Evolutionary conservation across 1,140 invertebrate species (phyloP).

Genomic region (Trichonephila inaurata): DNA sequence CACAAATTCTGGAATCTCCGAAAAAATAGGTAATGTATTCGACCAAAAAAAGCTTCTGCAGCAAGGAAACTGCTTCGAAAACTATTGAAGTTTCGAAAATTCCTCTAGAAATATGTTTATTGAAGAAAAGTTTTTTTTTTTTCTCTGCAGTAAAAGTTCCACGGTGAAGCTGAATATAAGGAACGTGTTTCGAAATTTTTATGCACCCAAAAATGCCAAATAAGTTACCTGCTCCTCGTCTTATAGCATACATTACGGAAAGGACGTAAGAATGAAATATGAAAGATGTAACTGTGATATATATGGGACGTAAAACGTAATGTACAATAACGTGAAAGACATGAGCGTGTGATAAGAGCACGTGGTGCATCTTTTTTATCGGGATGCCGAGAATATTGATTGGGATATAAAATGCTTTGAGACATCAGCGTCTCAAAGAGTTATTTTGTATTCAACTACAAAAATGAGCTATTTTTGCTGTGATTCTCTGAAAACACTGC

Average conservation of each 20-base stretch:
- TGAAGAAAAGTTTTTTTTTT: conserved; percentile 20
- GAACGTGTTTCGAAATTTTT: conserved; percentile 37
- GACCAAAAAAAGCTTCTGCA: not conserved
- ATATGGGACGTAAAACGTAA: too few species aligned
- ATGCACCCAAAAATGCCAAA: conserved; percentile 19
- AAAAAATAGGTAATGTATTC: conserved; percentile 17
- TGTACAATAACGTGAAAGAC: too few species aligned
- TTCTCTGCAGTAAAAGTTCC: not conserved
- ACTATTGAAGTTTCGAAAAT: conserved; percentile 35
- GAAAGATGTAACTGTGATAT: not conserved
- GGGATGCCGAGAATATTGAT: too few species aligned
- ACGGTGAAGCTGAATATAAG: not conserved
- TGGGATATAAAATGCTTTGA: too few species aligned
- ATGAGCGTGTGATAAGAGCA: too few species aligned
- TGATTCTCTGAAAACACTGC: too few species aligned
- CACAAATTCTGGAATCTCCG: not conserved
- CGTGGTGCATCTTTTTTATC: too few species aligned
- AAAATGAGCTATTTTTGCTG: too few species aligned
- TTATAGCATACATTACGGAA: not conserved
- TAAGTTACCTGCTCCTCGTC: conserved; percentile 1
- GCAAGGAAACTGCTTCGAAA: conserved; percentile 10
- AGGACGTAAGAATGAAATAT: conserved; percentile 3
- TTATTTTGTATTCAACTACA: too few species aligned
- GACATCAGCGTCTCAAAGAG: too few species aligned
- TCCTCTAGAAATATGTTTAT: conserved; percentile 19